Conservation (phyloP, 1,140 invertebrate species). For the Cardiocondyla obscurior region DNA sequence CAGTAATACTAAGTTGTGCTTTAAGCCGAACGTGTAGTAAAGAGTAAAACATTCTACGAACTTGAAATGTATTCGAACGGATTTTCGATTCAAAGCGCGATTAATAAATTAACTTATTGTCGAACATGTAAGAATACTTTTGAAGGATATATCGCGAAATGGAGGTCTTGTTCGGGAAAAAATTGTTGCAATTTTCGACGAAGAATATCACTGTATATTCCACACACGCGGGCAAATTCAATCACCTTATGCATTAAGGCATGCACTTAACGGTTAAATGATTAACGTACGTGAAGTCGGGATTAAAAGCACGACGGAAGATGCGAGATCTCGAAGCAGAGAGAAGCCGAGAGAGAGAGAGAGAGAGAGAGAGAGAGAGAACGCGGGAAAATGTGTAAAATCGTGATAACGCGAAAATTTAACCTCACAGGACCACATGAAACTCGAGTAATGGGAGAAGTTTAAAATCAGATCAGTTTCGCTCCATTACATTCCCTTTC, state of each 20-base stretch:
- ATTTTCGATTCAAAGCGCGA: background rate
- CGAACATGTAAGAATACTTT: background rate
- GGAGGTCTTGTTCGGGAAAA: background rate
- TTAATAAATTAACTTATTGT: background rate
- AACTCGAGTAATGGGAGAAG: conserved; percentile 21
- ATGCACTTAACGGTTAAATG: conserved; percentile 41
- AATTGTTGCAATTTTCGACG: conserved; percentile 12
- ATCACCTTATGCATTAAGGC: conserved; percentile 36
- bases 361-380: background rate
- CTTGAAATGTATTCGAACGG: background rate
- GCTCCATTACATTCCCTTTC: conserved; percentile 38
- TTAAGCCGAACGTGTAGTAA: background rate
- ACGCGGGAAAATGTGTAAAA: background rate
- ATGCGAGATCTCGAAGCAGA: background rate
- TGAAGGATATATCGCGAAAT: background rate
- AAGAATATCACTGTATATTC: conserved; percentile 10
- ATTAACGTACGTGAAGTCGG: conserved; percentile 26
- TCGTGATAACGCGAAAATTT: conserved; percentile 3
- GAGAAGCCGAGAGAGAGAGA: background rate
- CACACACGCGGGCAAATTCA: background rate
- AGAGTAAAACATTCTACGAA: background rate
- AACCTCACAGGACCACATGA: background rate
- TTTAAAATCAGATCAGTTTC: conserved; percentile 43
- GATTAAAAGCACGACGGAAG: conserved; percentile 17
- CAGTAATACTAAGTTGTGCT: background rate